Evolutionary conservation across 2,797 vertebrate species (phyloP).

Genomic region (Urophycis tenuis): DNA sequence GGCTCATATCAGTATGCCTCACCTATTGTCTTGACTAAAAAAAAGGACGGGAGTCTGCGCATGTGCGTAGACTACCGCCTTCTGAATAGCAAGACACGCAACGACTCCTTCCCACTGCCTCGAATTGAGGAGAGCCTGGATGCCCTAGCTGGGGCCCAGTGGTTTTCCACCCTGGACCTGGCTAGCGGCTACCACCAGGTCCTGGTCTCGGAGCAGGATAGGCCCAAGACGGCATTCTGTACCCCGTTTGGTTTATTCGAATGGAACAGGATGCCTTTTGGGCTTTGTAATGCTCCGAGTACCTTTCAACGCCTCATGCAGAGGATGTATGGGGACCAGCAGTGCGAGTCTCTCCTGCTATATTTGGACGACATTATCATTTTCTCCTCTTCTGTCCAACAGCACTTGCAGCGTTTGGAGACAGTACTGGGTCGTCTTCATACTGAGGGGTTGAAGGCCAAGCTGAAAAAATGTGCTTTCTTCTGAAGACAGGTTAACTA

Average conservation of each 20-base stretch:
- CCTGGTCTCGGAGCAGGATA: background rate
- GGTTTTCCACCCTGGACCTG: conserved; percentile 3
- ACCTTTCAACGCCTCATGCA: conserved; percentile 4
- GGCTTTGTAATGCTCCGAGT: no score
- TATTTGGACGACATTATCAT: conserved; percentile 3
- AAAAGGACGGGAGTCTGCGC: background rate
- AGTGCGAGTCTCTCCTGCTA: background rate
- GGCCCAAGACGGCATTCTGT: background rate
- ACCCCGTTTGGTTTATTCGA: conserved; percentile 4
- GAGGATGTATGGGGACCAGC: conserved; percentile 19
- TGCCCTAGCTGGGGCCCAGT: background rate
- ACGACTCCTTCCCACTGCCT: background rate
- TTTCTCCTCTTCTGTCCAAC: background rate
- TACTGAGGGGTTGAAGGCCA: no score
- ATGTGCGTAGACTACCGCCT: conserved; percentile 2
- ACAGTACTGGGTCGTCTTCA: no score
- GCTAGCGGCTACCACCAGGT: conserved; percentile 9
- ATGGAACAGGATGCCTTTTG: conserved; percentile 13
- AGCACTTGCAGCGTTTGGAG: background rate
- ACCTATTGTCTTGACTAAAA: background rate
- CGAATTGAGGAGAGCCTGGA: background rate
- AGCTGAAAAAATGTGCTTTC: no score
- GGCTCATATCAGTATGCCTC: background rate
- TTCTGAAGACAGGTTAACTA: no score
- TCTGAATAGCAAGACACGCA: background rate